Percentiles rank a stretch among this genome's conserved stretches.
Conservation (phyloP, 1,140 invertebrate genomes). For the Pseudomyrmex dendroicus region DNA sequence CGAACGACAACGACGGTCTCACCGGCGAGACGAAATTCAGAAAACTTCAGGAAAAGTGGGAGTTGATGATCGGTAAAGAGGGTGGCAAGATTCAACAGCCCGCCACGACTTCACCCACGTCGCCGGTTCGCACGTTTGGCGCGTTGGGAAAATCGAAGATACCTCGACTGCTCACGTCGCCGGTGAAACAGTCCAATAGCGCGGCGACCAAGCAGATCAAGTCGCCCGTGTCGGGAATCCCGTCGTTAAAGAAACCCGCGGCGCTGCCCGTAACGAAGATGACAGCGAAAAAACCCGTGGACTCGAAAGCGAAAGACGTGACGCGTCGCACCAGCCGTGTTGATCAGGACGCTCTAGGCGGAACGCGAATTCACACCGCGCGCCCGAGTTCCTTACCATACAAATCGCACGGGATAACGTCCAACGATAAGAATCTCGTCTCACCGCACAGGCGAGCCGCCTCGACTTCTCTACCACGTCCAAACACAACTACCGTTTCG, state of each 20-base stretch:
- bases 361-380: conserved; percentile 80
- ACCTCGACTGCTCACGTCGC: conserved; percentile 89
- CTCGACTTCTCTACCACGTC: conserved; percentile 87
- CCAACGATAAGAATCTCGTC: conserved; percentile 83
- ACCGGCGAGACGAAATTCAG: conserved; percentile 88
- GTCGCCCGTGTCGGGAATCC: conserved; percentile 78
- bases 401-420: conserved; percentile 84
- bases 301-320: conserved; percentile 75
- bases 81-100: conserved; percentile 79
- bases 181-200: conserved; percentile 85
- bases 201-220: conserved; percentile 76
- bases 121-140: conserved; percentile 82
- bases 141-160: conserved; percentile 88
- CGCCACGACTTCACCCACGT: conserved; percentile 77
- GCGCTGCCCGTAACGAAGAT: conserved; percentile 63
- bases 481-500: conserved; percentile 76
- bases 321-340: conserved; percentile 86
- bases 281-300: conserved; percentile 70
- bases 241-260: conserved; percentile 79
- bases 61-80: conserved; percentile 88
- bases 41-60: conserved; percentile 94
- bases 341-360: conserved; percentile 84
- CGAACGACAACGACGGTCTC: conserved; percentile 79
- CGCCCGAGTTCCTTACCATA: conserved; percentile 89
- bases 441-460: conserved; percentile 87